Percentiles rank a stretch among this genome's conserved stretches.
phyloP scores from a whole-genome alignment of 2,113 vertebrate species.

The Callochromis pleurospilus region DNA sequence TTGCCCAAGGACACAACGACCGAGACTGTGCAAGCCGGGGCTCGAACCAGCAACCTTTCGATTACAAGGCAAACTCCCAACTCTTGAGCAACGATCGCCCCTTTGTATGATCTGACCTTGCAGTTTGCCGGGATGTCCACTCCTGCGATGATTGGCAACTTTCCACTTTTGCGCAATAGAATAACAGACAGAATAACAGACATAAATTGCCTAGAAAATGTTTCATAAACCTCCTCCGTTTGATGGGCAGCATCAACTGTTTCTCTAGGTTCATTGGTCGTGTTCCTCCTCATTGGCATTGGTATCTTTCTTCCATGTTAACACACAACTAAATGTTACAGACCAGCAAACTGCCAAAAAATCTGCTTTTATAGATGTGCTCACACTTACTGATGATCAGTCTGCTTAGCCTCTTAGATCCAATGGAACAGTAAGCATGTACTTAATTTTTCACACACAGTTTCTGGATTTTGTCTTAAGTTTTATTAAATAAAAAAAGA shows the following conservation, averaged over 20 bases:
- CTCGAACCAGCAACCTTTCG: too few relatives aligned
- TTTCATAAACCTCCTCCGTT: neutral
- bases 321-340: neutral
- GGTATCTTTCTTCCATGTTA: neutral
- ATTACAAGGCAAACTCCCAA: too few relatives aligned
- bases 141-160: neutral
- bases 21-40: too few relatives aligned
- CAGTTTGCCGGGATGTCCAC: neutral
- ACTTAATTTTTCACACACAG: neutral
- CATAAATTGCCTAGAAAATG: neutral
- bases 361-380: neutral
- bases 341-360: neutral
- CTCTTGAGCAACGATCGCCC: too few relatives aligned
- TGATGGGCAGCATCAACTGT: neutral
- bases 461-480: neutral
- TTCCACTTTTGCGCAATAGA: neutral
- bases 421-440: neutral
- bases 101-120: neutral
- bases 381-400: neutral
- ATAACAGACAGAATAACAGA: neutral
- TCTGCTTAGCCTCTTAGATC: neutral
- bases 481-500: neutral
- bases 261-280: neutral
- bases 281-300: neutral
- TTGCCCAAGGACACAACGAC: too few relatives aligned